Conservation (phyloP, 37 sponge, comb jelly and placozoan species). For the Petrosia ficiformis region DNA sequence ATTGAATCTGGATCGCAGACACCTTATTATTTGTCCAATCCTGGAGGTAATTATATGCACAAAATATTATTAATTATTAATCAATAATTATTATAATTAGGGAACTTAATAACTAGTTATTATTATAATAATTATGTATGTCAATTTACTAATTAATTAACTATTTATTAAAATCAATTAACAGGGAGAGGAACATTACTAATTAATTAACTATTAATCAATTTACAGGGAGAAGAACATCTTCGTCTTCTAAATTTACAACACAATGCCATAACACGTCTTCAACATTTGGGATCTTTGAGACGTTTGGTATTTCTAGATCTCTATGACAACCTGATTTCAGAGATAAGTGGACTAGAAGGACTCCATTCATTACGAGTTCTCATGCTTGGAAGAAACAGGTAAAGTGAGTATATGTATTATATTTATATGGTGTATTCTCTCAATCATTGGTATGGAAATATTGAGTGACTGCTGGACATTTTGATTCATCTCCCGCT, state of each 20-base stretch:
- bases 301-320: slow-evolving; percentile 91
- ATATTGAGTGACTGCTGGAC: neutral
- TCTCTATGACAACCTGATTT: slow-evolving; percentile 92
- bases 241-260: slow-evolving; percentile 92
- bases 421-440: neutral
- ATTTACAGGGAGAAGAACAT: slow-evolving; percentile 81
- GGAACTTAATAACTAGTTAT: no score
- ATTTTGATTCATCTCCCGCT: neutral
- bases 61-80: no score
- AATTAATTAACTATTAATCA: no score
- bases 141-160: no score
- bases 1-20: slow-evolving; percentile 86
- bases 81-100: no score
- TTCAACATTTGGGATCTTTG: slow-evolving; percentile 73
- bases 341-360: slow-evolving; percentile 82
- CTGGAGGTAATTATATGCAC: slow-evolving; percentile 74
- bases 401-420: slow-evolving; percentile 24
- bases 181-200: no score
- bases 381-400: slow-evolving; percentile 97
- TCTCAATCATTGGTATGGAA: neutral
- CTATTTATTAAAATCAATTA: no score
- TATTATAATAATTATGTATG: no score
- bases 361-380: slow-evolving; percentile 84
- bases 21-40: slow-evolving; percentile 79
- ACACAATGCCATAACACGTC: slow-evolving; percentile 85